Evolutionary conservation across 2,888 invertebrate genomes (phyloP), one percentile per base, ranked within the genome.

Genomic region (Leptinotarsa tumamoca): DNA sequence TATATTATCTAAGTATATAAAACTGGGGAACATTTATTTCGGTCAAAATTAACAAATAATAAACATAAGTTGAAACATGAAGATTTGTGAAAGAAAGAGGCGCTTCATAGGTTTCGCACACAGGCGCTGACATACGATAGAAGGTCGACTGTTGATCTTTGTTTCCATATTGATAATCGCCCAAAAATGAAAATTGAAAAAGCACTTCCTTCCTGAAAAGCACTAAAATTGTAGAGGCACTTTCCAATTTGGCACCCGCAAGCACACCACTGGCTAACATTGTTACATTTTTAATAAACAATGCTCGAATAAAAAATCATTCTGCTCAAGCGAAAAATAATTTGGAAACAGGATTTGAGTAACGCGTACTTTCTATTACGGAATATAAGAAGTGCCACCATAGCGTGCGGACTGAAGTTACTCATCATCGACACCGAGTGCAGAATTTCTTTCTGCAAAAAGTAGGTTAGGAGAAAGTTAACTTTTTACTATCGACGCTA

Each of bases 401-500:
- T 71, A 71, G 70, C 75, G 78, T 77, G 23, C 13, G 76, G 68
- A 75, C 56, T 70, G 63, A 52, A 72, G 49, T 75, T 73, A 74
- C 71, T 78, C 74, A 72, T 72, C 71, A 70, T 61, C 72, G 73
- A 67, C 54, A 49, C 71, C 72, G 76, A 61, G 68, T 82, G 83
- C 83, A 81, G 81, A 82, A 81, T 82, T 81, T 82, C 82, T 76
- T 74, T 71, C 80, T 71, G 78, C 80, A 73, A 73, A 82, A 88
- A 87, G 87, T 88, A 85, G 88, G 88, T 88, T 87, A 87, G 86
- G 86, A 87, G 88, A 86, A 88, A 88, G 87, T 87, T 86, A 84
- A 86, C 86, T 83, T 87, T 87, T 87, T 85, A 86, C 85, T 84
- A 85, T 85, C 85, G 85, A 83, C 85, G 82, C 80, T 80, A 82